A percentile compares a stretch with the other conserved stretches of the same genome.
Conservation (phyloP, 2,113 vertebrate species). For the Verasper variegatus region DNA sequence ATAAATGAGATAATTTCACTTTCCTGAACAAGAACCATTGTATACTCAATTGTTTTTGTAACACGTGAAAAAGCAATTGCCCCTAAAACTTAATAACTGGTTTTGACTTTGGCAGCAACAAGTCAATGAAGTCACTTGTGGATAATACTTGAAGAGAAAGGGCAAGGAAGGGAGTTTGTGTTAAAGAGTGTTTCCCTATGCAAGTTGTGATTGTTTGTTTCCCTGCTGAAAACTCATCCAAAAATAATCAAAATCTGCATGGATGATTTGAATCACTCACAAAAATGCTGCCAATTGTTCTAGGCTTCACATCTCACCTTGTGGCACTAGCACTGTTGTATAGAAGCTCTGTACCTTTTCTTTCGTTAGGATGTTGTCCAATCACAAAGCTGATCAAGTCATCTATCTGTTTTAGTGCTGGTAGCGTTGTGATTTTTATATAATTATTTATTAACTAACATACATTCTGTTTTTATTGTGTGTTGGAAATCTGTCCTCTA, state of each 20-base stretch:
- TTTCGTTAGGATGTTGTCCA: conserved; percentile 1
- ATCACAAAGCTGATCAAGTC: conserved; percentile 14
- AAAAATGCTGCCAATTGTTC: background rate
- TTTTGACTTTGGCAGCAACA: too few species aligned
- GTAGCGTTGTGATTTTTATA: background rate
- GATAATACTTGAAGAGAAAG: background rate
- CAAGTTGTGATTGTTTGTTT: background rate
- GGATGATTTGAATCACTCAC: conserved; percentile 2
- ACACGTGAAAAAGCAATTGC: too few species aligned
- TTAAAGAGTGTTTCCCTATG: background rate
- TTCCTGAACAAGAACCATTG: too few species aligned
- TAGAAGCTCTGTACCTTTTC: conserved; percentile 2
- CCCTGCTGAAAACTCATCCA: background rate
- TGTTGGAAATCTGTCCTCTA: background rate
- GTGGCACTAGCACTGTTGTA: background rate
- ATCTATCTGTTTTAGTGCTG: background rate
- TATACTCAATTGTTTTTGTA: too few species aligned
- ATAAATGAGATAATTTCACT: too few species aligned
- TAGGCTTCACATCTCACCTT: background rate
- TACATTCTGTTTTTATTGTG: background rate
- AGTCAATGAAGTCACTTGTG: too few species aligned
- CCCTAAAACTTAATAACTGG: too few species aligned
- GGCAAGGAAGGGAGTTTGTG: too few species aligned
- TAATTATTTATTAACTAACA: background rate
- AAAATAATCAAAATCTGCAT: conserved; percentile 21